Conservation (phyloP, 2,888 invertebrate species). For the Xylota segnis region DNA sequence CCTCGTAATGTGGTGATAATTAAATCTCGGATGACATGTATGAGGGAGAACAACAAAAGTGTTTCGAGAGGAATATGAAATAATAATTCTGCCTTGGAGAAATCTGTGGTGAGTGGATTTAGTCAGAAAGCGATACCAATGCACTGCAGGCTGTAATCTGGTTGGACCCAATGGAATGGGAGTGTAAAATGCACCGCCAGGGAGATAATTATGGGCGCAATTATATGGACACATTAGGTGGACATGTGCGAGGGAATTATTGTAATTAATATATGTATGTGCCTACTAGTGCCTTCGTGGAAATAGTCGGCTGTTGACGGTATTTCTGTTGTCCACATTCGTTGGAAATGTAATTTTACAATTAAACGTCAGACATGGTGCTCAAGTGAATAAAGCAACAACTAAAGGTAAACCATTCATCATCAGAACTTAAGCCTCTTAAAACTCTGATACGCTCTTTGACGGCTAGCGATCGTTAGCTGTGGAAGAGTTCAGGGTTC, state of each 20-base stretch:
- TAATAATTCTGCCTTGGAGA: constrained; percentile 57
- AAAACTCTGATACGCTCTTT: too few relatives aligned
- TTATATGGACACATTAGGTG: constrained; percentile 57
- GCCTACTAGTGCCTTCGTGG: constrained; percentile 47
- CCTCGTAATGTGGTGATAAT: constrained; percentile 73
- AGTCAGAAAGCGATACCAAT: constrained; percentile 62
- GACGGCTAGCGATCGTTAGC: too few relatives aligned
- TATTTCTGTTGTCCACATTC: constrained; percentile 17
- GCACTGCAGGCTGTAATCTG: constrained; percentile 31
- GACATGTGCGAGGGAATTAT: constrained; percentile 45
- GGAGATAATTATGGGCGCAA: constrained; percentile 56
- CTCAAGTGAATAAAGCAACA: not conserved
- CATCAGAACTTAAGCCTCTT: too few relatives aligned
- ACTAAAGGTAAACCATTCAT: too few relatives aligned
- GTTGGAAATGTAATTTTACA: constrained; percentile 39
- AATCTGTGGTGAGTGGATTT: constrained; percentile 41
- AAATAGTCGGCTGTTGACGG: constrained; percentile 46
- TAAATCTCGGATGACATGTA: constrained; percentile 70
- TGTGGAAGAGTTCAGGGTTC: too few relatives aligned
- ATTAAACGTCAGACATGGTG: constrained; percentile 59
- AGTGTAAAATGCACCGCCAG: constrained; percentile 48
- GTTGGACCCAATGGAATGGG: constrained; percentile 62
- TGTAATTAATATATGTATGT: constrained; percentile 70
- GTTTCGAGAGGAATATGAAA: constrained; percentile 64
- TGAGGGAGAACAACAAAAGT: constrained; percentile 44